These are phyloP conservation scores for Paragorgia papillata DNA, from an alignment of 92 coral and sea anemone genomes.

Conservation along the genomic window DNA sequence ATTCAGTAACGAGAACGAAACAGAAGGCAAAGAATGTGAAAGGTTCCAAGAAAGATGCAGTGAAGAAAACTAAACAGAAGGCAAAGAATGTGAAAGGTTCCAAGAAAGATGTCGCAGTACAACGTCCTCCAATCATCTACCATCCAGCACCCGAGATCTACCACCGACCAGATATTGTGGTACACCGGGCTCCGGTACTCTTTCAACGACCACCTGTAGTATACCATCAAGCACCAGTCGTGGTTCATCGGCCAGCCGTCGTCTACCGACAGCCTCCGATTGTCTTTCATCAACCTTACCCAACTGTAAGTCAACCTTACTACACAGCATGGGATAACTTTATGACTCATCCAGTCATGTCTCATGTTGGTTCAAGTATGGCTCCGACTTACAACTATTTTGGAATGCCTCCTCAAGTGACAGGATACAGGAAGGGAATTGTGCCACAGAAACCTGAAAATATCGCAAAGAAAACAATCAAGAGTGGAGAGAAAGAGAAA, in stretches of 20 bases:
- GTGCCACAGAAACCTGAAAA: conserved; percentile 24
- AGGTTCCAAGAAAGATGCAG: conserved; percentile 44
- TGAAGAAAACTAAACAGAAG: conserved; percentile 12
- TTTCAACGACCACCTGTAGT: conserved; percentile 97
- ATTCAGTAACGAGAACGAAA: neutral
- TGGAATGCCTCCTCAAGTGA: conserved; percentile 69
- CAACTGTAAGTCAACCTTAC: conserved; percentile 91
- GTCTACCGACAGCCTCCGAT: conserved; percentile 99
- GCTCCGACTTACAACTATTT: conserved; percentile 71
- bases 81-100: conserved; percentile 37
- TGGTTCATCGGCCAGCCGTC: conserved; percentile 97
- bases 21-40: conserved; percentile 33
- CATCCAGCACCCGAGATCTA: conserved; percentile 99
- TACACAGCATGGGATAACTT: conserved; percentile 37
- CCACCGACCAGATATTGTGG: conserved; percentile 97
- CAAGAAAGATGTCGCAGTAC: conserved; percentile 94
- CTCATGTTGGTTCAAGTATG: conserved; percentile 68
- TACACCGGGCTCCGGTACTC: conserved; percentile 98
- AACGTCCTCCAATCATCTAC: conserved; percentile 96
- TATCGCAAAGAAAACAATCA: conserved; percentile 34
- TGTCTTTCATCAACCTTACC: conserved; percentile 96
- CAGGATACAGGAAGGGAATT: conserved; percentile 52
- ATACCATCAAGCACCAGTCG: conserved; percentile 98
- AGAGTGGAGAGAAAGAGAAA: conserved; percentile 8
- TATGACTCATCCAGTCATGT: conserved; percentile 70